Base-by-base conservation (phyloP, 2,113 vertebrate species). In the Phylloscopus trochiloides region DNA sequence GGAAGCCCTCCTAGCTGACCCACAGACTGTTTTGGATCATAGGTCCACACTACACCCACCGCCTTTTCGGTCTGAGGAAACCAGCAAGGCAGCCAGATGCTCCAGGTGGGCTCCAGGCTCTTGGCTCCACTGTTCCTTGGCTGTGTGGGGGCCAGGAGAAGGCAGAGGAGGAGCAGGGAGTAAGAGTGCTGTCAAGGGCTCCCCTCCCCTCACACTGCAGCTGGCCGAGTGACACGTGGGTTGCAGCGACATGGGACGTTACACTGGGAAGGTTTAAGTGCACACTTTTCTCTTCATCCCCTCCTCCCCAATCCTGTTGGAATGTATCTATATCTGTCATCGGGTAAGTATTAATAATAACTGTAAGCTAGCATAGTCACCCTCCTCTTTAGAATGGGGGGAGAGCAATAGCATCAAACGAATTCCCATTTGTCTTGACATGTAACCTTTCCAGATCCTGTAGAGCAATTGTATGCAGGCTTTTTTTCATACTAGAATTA, bases 181-280 rank as follows among this genome's bases (percentile, higher is more conserved):
- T 32, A 51, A 59, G 26, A 77, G 29, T 1, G 1, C 18, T 1
- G 1, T 36, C 3, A 10, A 87, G 26, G 62, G 20, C 7, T n/a
- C 34, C 43, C 9, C 15, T 50, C 31, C 18, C 45, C 36, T 65
- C 5, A 4, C 34, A 57, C 29, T 3, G 3, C 76, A 62, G 57
- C 51, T 3, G 6, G 45, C 45, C 1, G 9, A 83, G 80, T 31
- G 67, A 90, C 0, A 1, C 0, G 0, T 17, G 45, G 50, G 72
- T 76, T 88, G 80, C 74, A 83, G 90, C 0, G 3, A 55, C 5
- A 2, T 4, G 72, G 82, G 48, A n/a, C 0, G 6, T 54, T 78
- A 61, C 62, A 67, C 70, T 1, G 7, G 45, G 48, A 78, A 83
- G 87, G 51, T 80, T 83, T 48, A 91, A 80, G 72, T 26, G 80